A percentile compares a stretch with the other conserved stretches of the same genome.
Evolutionary conservation across 1,140 invertebrate species (phyloP).

Genomic region (Choristoneura fumiferana): DNA sequence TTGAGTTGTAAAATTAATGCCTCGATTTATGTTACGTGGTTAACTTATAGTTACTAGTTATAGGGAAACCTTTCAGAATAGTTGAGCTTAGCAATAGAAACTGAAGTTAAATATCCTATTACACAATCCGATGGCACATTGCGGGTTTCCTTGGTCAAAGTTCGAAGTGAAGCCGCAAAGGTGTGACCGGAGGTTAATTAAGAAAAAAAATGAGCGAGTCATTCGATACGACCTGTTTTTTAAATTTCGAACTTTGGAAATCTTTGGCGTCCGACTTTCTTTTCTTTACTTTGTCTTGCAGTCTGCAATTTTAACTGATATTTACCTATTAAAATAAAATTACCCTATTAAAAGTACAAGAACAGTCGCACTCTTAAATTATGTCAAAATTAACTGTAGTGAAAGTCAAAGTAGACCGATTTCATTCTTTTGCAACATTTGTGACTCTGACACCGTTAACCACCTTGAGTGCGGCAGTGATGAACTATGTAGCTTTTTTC

Average conservation of each 20-base stretch:
- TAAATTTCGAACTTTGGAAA: conserved; percentile 24
- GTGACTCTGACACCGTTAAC: too few relatives aligned
- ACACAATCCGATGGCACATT: conserved; percentile 52
- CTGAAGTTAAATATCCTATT: conserved; percentile 52
- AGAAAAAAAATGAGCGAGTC: conserved; percentile 39
- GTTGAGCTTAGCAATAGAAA: conserved; percentile 38
- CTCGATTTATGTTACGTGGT: conserved; percentile 56
- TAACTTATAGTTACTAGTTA: conserved; percentile 26
- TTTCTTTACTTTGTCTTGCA: background rate
- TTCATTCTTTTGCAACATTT: too few relatives aligned
- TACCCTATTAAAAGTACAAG: too few relatives aligned
- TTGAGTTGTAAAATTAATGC: conserved; percentile 74
- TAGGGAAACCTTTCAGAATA: conserved; percentile 52
- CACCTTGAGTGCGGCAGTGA: too few relatives aligned
- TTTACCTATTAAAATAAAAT: too few relatives aligned
- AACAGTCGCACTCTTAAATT: too few relatives aligned
- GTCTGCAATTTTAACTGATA: too few relatives aligned
- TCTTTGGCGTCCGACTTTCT: background rate
- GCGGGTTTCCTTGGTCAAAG: conserved; percentile 65
- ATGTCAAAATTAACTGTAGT: too few relatives aligned
- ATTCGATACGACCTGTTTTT: conserved; percentile 30
- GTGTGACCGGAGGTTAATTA: conserved; percentile 59
- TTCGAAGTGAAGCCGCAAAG: conserved; percentile 60
- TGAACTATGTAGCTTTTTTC: too few relatives aligned
- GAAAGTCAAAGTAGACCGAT: too few relatives aligned